Evolutionary conservation across 2,888 invertebrate genomes (phyloP), one percentile per base, ranked within the genome.

Genomic region (Protophormia terraenovae): DNA sequence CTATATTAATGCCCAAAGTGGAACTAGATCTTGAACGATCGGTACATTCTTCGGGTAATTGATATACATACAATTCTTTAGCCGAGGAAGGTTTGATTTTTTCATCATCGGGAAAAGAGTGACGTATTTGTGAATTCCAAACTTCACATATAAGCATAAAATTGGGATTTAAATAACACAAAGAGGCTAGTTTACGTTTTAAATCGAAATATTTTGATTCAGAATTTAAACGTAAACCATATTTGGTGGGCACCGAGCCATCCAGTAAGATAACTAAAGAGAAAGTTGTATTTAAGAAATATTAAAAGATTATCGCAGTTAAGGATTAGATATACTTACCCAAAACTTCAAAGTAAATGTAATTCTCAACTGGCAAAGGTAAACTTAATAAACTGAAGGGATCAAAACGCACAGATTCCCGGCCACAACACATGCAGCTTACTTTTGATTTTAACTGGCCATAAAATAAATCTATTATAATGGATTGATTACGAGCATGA

Each of bases 311-410:
- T 2, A 0, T 12, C 22, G 19, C 45, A 32, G 32, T 45, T 10
- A 45, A 50, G 38, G 38, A 12, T 38, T 8, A 12, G 38, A 35
- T 8, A 60, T 24, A 77, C 93, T 89, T 88, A 96, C 96, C 96
- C 89, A 95, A 94, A 75, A 97, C 94, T 91, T 97, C 96, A 88
- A 96, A 94, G 86, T 96, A 94, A 66, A 96, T 95, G 89, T 95
- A 96, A 91, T 96, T 96, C 93, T 98, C 98, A 94, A 98, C 97
- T 24, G 98, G 98, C 88, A 98, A 94, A 80, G 98, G 98, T 89
- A 98, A 93, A 87, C 97, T 96, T 64, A 98, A 94, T 93, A 97
- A 96, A 92, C 97, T 97, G 94, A 98, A 98, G 1, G 98, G 96
- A 93, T 98, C 98, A 93, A 98, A 98, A 55, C 97, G 94, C 80